These are phyloP conservation scores for Brachionus asplanchnoidis DNA, from an alignment of 1,140 invertebrate species.

Conservation along the genomic window DNA sequence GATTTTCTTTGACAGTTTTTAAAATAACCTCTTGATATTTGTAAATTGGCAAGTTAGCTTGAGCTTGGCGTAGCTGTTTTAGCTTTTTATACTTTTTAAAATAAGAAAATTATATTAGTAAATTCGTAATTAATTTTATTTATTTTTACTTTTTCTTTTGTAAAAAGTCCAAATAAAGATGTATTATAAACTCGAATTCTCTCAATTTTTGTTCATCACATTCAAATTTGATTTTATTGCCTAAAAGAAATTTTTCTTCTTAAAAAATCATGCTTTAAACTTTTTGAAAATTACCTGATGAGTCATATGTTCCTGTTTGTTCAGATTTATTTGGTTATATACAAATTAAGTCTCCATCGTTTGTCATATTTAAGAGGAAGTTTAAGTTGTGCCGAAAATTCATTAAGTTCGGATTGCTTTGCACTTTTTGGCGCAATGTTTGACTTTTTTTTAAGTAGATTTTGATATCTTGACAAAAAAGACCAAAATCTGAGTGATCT, in stretches of 20 bases:
- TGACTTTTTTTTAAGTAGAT: not conserved
- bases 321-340: not conserved
- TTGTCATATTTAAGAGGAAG: slow-evolving; percentile 32
- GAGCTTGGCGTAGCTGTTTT: slow-evolving; percentile 71
- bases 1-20: slow-evolving; percentile 66
- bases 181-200: slow-evolving; percentile 27
- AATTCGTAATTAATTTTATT: not conserved
- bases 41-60: slow-evolving; percentile 78
- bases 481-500: slow-evolving; percentile 22
- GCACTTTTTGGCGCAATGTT: not conserved
- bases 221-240: slow-evolving; percentile 11
- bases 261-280: too few species aligned
- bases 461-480: slow-evolving; percentile 29
- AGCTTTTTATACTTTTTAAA: slow-evolving; percentile 61
- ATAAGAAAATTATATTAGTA: not conserved
- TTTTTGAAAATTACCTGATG: not conserved
- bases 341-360: not conserved
- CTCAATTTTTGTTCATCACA: not conserved
- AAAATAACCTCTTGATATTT: slow-evolving; percentile 71
- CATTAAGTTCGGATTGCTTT: not conserved
- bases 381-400: not conserved
- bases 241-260: not conserved
- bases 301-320: not conserved
- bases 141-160: slow-evolving; percentile 35
- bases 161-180: slow-evolving; percentile 28